Evolutionary conservation across 2,797 vertebrate genomes (phyloP), one percentile per base, ranked within the genome.

Genomic region (Manis pentadactyla): DNA sequence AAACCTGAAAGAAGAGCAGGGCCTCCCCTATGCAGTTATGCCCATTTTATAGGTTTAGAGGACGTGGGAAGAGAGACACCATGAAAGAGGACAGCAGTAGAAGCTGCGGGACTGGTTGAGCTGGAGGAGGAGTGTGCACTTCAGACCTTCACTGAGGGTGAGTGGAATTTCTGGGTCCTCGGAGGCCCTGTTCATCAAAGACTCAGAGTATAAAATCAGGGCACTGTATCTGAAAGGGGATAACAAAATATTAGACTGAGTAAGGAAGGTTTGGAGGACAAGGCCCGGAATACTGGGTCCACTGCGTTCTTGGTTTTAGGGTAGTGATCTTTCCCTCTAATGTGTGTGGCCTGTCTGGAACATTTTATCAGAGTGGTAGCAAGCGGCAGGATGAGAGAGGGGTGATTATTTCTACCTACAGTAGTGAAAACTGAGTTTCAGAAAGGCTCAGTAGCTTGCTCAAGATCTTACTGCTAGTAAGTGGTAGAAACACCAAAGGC

Each of bases 281-380:
- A 46, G 46, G 11, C 46, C 46, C 2, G 46, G 46, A 46, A 46
- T 46, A 11, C 46, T 46, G 68, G 74, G 3, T 51, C 31, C 17
- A 1, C 21, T 6, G 0, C 2, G 4, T 2, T 46, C 9, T 11
- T 10, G 17, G 18, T n/a, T 8, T 27, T 12, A 3, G 9, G 25
- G 4, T 1, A 29, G 31, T 27, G 25, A 37, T 15, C 17, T 27
- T n/a, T 37, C 15, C 29, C 9, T 37, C 31, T 29, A 3, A 31
- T 66, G 2, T 8, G 10, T 17, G 34, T 25, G n/a, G 39, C 39
- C 64, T 14, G 3, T 14, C 42, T 23, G 21, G 75, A 34, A 46
- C 12, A 1, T 63, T 21, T 69, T 19, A 0, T 18, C 9, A 25
- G 59, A 14, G 10, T 19, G 4, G 39, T 15, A 13, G 23, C 7